Conservation (phyloP, 2,797 vertebrate genomes). For the Menidia menidia region DNA sequence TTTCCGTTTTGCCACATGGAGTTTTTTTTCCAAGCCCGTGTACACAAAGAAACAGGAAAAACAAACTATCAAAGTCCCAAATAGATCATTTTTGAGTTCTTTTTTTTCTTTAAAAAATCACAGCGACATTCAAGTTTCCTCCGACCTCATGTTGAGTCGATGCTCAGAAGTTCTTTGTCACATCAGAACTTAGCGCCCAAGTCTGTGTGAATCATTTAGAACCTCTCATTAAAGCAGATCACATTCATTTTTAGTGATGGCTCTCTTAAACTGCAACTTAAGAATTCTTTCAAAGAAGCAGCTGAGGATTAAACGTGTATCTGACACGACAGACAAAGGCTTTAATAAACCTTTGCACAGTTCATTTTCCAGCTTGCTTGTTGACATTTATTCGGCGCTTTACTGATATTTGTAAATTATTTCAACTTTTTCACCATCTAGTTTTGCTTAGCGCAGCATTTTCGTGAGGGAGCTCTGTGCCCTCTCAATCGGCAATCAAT, state of each 20-base stretch:
- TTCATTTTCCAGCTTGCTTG: too few species aligned
- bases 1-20: not conserved
- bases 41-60: too few species aligned
- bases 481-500: not conserved
- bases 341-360: too few species aligned
- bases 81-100: not conserved
- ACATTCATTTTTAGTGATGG: too few species aligned
- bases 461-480: not conserved
- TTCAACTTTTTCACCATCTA: too few species aligned
- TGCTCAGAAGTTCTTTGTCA: slow-evolving; percentile 1
- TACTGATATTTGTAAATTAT: too few species aligned
- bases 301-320: not conserved
- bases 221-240: not conserved
- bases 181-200: slow-evolving; percentile 1
- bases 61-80: not conserved
- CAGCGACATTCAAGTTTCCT: not conserved
- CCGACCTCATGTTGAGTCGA: not conserved
- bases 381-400: too few species aligned
- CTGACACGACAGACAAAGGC: not conserved
- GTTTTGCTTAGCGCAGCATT: not conserved
- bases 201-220: slow-evolving; percentile 4
- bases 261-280: too few species aligned
- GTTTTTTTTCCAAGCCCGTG: not conserved
- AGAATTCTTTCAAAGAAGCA: too few species aligned
- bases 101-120: not conserved